Base-by-base conservation (phyloP, 2,113 vertebrate species). In the Platichthys flesus region DNA sequence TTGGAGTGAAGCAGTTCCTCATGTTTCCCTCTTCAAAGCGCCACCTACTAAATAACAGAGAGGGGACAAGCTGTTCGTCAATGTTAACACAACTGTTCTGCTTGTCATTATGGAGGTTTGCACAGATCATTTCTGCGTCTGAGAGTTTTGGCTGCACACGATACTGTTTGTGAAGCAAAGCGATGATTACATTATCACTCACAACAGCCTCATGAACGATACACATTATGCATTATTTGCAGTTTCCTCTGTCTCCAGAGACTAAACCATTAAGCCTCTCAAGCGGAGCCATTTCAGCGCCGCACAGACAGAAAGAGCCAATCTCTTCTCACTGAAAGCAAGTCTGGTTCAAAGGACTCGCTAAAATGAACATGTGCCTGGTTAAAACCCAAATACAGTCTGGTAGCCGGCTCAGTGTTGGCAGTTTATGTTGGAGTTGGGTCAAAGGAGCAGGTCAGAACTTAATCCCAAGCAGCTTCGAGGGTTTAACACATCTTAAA, bases 111-210 rank as follows among this genome's bases (percentile, higher is more conserved):
- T 57, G 55, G 21, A 63, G 35, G 37, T 64, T 78, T 31, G 61
- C 14, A 56, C 42, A 51, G 57, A 68, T 60, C n/a, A 49, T 84
- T 67, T 52, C 40, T 61, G 72, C 9, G 0, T 54, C 14, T 31
- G 51, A 21, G 56, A 21, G 58, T 75, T 81, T 35, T 54, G 26
- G 61, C 35, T 49, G n/a, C 18, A 0, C 59, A 57, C 54, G 47
- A 23, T 1, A 0, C 31, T 35, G 59, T 52, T 26, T 74, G 20
- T 54, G 74, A 61, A 74, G 78, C 42, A 49, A 81, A 64, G 67
- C 73, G 16, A 73, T 74, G 78, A 81, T 81, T 77, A 35, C 74
- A 78, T 81, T 80, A 83, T 78, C 74, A 87, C 76, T 89, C 78
- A 68, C 57, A 71, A 74, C 74, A 82, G 81, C 67, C 49, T 67